A percentile compares a stretch with the other conserved stretches of the same genome.
phyloP scores from a whole-genome alignment of 2,888 invertebrate genomes.

The Perdita meconis region DNA sequence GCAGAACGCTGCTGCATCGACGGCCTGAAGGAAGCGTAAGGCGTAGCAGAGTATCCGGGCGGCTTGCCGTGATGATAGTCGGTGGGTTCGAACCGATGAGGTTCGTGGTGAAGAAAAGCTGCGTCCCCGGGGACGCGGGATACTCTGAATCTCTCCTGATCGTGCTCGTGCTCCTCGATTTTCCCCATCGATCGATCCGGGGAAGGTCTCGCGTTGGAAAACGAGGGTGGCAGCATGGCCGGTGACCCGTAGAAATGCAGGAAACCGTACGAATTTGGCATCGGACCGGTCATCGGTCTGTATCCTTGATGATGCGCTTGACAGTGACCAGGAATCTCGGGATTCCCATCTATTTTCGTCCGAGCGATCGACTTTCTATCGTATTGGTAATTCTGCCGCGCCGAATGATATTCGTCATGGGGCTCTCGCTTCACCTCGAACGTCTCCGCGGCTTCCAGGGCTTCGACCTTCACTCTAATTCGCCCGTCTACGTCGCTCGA shows the following conservation, averaged over 20 bases:
- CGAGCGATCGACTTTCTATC: constrained; percentile 55
- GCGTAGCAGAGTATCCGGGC: constrained; percentile 52
- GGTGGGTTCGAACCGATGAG: constrained; percentile 56
- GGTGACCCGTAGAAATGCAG: constrained; percentile 73
- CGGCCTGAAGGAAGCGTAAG: constrained; percentile 68
- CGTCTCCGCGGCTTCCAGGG: constrained; percentile 54
- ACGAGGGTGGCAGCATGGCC: constrained; percentile 58
- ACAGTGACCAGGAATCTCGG: constrained; percentile 42
- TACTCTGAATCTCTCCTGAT: constrained; percentile 61
- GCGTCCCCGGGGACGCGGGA: constrained; percentile 57
- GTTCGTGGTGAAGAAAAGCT: constrained; percentile 57
- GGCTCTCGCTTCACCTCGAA: constrained; percentile 69
- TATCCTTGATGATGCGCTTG: constrained; percentile 53
- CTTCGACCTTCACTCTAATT: constrained; percentile 75
- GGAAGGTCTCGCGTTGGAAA: constrained; percentile 42
- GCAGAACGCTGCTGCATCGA: constrained; percentile 62
- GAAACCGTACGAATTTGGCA: constrained; percentile 71
- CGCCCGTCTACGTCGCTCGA: constrained; percentile 61
- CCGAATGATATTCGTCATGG: constrained; percentile 64
- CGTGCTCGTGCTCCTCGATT: constrained; percentile 61
- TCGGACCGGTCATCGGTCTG: constrained; percentile 25
- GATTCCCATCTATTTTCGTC: constrained; percentile 30
- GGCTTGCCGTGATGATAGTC: constrained; percentile 63
- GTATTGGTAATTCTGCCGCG: constrained; percentile 49
- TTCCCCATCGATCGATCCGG: constrained; percentile 57